Evolutionary conservation across 2,797 vertebrate species (phyloP).

Genomic region (Parauchenoglanis ngamensis): DNA sequence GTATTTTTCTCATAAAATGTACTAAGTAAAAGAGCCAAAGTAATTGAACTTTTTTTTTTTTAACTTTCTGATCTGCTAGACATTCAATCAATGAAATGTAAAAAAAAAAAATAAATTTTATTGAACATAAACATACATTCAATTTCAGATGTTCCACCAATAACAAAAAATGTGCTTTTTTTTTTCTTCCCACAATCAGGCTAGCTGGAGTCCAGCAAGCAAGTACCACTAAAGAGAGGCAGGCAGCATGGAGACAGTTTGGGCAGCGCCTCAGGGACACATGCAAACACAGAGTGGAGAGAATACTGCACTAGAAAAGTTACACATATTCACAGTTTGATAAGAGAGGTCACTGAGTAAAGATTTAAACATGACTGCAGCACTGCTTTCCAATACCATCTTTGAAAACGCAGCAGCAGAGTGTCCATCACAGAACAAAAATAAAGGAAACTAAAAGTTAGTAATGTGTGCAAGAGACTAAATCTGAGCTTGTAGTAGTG

Average conservation of each 20-base stretch:
- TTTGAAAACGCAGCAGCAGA: slow-evolving; percentile 23
- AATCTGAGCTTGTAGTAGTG: slow-evolving; percentile 12
- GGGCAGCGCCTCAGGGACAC: slow-evolving; percentile 23
- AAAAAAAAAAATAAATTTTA: slow-evolving; percentile 67
- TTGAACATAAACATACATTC: slow-evolving; percentile 73
- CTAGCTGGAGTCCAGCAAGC: slow-evolving; percentile 21
- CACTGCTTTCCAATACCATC: slow-evolving; percentile 16
- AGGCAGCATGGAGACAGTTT: slow-evolving; percentile 22
- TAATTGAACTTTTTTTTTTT: not conserved
- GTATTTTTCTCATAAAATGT: not conserved
- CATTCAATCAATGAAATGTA: slow-evolving; percentile 20
- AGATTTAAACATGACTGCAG: slow-evolving; percentile 28
- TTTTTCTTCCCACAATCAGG: slow-evolving; percentile 1
- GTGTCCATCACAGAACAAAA: slow-evolving; percentile 20
- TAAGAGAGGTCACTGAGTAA: slow-evolving; percentile 39
- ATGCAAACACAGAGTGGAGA: slow-evolving; percentile 29
- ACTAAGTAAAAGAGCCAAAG: not conserved
- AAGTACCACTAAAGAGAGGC: slow-evolving; percentile 31
- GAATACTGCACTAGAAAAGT: slow-evolving; percentile 51
- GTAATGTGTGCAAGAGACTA: slow-evolving; percentile 26
- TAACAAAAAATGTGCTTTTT: slow-evolving; percentile 43
- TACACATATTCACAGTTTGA: slow-evolving; percentile 55
- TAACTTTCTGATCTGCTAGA: not conserved
- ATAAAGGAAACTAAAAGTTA: slow-evolving; percentile 19
- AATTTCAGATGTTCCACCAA: slow-evolving; percentile 38